These are phyloP conservation scores for Lasioglossum morio DNA, from an alignment of 2,888 invertebrate genomes.

Conservation along the genomic window DNA sequence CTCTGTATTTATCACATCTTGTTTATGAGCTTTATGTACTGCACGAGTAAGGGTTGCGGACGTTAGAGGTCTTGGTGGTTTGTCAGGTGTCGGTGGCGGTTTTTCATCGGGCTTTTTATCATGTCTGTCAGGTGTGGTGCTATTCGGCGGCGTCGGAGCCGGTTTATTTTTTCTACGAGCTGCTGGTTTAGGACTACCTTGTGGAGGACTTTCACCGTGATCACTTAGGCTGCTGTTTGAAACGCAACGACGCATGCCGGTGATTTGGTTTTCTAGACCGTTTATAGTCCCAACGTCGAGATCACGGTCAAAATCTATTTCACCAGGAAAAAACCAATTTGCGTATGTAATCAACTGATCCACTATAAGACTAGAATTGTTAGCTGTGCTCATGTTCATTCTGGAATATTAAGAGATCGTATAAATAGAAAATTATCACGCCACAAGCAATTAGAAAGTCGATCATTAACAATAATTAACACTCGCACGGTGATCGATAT, in stretches of 20 bases:
- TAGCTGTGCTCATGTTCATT: slow-evolving; percentile 93
- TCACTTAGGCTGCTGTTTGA: slow-evolving; percentile 90
- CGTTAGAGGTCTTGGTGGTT: slow-evolving; percentile 87
- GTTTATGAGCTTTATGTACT: slow-evolving; percentile 86
- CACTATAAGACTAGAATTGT: slow-evolving; percentile 93
- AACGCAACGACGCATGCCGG: slow-evolving; percentile 86
- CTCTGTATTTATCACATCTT: slow-evolving; percentile 84
- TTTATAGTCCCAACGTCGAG: slow-evolving; percentile 80
- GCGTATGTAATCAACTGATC: slow-evolving; percentile 92
- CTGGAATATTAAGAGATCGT: slow-evolving; percentile 76
- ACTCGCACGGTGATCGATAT: not conserved
- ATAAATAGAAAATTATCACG: slow-evolving; percentile 19
- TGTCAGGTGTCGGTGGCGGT: slow-evolving; percentile 86
- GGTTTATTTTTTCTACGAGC: slow-evolving; percentile 91
- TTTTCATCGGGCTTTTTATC: slow-evolving; percentile 79
- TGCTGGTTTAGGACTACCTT: slow-evolving; percentile 90
- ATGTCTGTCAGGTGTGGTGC: slow-evolving; percentile 82
- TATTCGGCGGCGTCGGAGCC: slow-evolving; percentile 89
- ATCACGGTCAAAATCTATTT: slow-evolving; percentile 89
- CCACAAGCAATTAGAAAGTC: not conserved
- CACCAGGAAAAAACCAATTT: slow-evolving; percentile 93
- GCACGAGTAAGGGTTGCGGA: slow-evolving; percentile 88
- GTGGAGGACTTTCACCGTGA: slow-evolving; percentile 89
- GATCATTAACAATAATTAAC: not conserved
- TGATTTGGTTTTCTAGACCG: slow-evolving; percentile 76